A percentile compares a stretch with the other conserved stretches of the same genome.
Evolutionary conservation across 1,140 invertebrate species (phyloP).

Genomic region (Leptoteleia sp.): DNA sequence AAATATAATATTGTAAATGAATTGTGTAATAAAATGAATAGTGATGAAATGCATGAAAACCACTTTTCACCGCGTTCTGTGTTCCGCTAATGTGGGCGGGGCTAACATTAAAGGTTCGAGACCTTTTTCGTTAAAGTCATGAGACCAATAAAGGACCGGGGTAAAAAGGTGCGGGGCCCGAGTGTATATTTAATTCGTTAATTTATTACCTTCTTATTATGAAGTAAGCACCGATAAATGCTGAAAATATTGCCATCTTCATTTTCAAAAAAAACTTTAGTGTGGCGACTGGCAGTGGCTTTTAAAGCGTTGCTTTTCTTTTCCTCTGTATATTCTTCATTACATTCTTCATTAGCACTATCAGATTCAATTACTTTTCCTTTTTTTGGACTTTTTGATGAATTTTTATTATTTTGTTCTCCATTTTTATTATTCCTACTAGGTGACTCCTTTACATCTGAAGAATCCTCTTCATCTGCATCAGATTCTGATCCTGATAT

Average conservation of each 20-base stretch:
- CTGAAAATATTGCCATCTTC: constrained; percentile 85
- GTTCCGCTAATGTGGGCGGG: too few species aligned
- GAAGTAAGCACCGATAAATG: constrained; percentile 86
- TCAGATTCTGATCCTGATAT: constrained; percentile 88
- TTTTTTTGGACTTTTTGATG: constrained; percentile 62
- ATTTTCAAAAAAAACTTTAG: constrained; percentile 88
- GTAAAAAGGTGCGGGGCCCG: too few species aligned
- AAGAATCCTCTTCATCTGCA: constrained; percentile 80
- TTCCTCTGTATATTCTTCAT: constrained; percentile 64
- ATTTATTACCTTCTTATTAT: constrained; percentile 84
- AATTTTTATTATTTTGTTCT: constrained; percentile 47
- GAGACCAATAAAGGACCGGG: too few species aligned
- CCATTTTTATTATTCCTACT: constrained; percentile 54
- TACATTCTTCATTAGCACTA: constrained; percentile 71
- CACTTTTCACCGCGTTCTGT: too few species aligned
- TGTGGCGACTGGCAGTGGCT: constrained; percentile 83
- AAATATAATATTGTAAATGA: too few species aligned
- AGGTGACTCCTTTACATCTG: constrained; percentile 76
- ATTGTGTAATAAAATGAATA: too few species aligned
- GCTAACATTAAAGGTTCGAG: too few species aligned
- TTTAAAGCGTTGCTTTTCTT: constrained; percentile 74
- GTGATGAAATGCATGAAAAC: too few species aligned
- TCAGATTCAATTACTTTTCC: constrained; percentile 69
- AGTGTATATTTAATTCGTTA: too few species aligned
- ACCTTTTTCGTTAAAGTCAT: too few species aligned